Evolutionary conservation across 2,888 invertebrate genomes (phyloP).

Genomic region (Brachypalpus laphriformis): DNA sequence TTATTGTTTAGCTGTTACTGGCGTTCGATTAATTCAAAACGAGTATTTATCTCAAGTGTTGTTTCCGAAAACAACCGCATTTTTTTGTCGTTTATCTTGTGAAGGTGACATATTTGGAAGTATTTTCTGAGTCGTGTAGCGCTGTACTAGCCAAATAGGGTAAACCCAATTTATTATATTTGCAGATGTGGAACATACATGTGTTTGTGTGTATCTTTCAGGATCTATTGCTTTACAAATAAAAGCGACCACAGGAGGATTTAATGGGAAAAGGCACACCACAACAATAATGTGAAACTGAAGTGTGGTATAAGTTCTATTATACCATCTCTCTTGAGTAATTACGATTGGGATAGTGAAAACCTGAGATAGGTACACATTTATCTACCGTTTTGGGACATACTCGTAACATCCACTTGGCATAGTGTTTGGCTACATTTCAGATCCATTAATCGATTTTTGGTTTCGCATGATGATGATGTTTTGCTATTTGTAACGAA

Average conservation of each 20-base stretch:
- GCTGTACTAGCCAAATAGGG: constrained; percentile 28
- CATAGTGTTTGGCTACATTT: constrained; percentile 56
- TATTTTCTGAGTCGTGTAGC: background rate
- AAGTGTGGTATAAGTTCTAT: constrained; percentile 40
- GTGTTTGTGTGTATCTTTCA: background rate
- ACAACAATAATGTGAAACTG: constrained; percentile 3
- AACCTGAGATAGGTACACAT: constrained; percentile 41
- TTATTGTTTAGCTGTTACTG: background rate
- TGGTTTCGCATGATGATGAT: constrained; percentile 29
- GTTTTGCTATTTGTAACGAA: constrained; percentile 22
- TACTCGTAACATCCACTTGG: constrained; percentile 62
- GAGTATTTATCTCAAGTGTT: background rate
- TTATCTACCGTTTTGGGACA: constrained; percentile 41
- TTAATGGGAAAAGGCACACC: background rate
- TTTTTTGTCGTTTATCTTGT: constrained; percentile 48
- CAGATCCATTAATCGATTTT: constrained; percentile 58
- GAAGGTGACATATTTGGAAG: constrained; percentile 41
- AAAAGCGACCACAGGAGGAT: background rate
- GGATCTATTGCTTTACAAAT: background rate
- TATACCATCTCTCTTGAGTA: constrained; percentile 49
- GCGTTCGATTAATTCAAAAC: background rate
- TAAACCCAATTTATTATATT: constrained; percentile 40
- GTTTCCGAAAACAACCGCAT: constrained; percentile 6
- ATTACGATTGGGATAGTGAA: constrained; percentile 31
- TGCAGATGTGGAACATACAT: constrained; percentile 12